These are phyloP conservation scores for Sebastiscus tertius DNA, from an alignment of 2,797 vertebrate species.

Conservation along the genomic window DNA sequence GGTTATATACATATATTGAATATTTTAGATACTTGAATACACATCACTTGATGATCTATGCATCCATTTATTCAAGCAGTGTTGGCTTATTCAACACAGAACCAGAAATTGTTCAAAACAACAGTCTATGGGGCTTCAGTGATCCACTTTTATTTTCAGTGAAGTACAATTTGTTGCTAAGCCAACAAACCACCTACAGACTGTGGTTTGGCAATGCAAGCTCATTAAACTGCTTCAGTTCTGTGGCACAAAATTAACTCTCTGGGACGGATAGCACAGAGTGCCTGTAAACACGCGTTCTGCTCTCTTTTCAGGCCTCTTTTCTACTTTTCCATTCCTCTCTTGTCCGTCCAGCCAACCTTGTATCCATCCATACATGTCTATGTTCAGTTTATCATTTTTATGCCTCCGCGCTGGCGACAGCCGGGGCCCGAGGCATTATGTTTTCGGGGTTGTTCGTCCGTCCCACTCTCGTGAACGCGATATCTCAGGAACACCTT, in stretches of 20 bases:
- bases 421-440: no score
- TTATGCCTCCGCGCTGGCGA: not conserved
- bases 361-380: not conserved
- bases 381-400: not conserved
- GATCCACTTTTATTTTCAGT: slow-evolving; percentile 62
- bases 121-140: slow-evolving; percentile 49
- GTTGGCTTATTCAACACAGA: slow-evolving; percentile 12
- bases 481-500: no score
- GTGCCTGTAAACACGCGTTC: not conserved
- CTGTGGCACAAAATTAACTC: slow-evolving; percentile 45
- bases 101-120: slow-evolving; percentile 20
- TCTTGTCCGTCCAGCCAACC: not conserved
- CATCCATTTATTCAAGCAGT: slow-evolving; percentile 6
- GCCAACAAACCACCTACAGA: slow-evolving; percentile 67
- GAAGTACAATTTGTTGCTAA: slow-evolving; percentile 48
- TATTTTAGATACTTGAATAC: not conserved
- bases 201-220: slow-evolving; percentile 60
- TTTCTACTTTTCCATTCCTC: not conserved
- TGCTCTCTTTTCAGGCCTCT: not conserved
- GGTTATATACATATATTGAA: not conserved
- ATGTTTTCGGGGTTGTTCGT: no score
- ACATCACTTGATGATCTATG: not conserved
- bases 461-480: no score
- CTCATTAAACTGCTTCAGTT: slow-evolving; percentile 64
- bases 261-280: slow-evolving; percentile 14